Base-by-base conservation (phyloP, 2,888 invertebrate genomes). In the Trichacis sp. region DNA sequence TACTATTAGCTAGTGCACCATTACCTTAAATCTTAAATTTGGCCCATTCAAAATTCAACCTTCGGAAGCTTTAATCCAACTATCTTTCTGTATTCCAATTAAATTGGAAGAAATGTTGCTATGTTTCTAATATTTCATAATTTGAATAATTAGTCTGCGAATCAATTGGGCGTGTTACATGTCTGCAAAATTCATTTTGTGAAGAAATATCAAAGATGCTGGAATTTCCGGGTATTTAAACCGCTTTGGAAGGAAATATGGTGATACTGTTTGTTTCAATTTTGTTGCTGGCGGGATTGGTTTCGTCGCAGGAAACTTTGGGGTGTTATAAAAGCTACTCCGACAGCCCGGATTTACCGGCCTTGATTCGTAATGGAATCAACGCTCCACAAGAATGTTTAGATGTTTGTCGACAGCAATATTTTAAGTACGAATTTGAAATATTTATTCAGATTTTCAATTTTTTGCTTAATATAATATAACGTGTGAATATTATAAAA, bases 361-460 rank as follows among this genome's bases (percentile, higher is more conserved):
- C 57, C 1, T 54, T 72, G 6, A 74, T 74, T 14, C 70, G 74
- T 4, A 72, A 48, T 54, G 69, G 68, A 18, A 73, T 75, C 9
- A 73, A 56, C 40, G 57, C 65, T 9, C 79, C 79, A n/a, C 51
- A 47, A 2, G 70, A 77, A 29, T 83, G 83, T 51, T 68, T 76
- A 0, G 49, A 61, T 14, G 76, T 78, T 68, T 83, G 83, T 58
- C 73, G 60, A 57, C 73, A 69, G n/a, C 73, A 74, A 48, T 83
- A 83, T 68, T 83, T 77, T 50, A 80, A 78, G 83, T 83, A 63
- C 78, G 75, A 15, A n/a, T n/a, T 2, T 40, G 4, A 4, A 15
- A 12, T 15, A 15, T 24, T 24, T 24, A 24, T 24, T 3, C 3
- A 24, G 24, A 5, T 24, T 24, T 24, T 24, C 8, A 24, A 24